Evolutionary conservation across 2,888 invertebrate species (phyloP), one percentile per base, ranked within the genome.

Genomic region (Agonopterix subpropinquella): DNA sequence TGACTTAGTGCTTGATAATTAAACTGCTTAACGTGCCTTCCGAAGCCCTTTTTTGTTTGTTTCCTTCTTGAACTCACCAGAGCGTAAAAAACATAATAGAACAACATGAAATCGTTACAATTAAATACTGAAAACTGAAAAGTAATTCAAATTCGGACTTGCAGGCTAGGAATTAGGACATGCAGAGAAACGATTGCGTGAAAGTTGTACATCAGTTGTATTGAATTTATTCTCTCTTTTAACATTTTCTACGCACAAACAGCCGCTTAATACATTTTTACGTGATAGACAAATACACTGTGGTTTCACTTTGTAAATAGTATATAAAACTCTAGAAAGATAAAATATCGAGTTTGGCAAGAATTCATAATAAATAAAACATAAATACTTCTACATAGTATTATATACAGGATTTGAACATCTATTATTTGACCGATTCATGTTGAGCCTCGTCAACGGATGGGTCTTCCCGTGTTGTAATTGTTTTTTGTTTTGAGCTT

Each of bases 391-490:
- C 93, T 93, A 96, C 96, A 96, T 95, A 74, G 95, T 96, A 90
- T 96, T 96, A 89, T 95, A 96, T 83, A 95, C 94, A 73, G 94
- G 92, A 89, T 95, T 93, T 84, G 94, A 94, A 85, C 91, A 90
- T 86, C 91, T 86, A 79, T 82, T 87, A 76, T 87, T 93, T 91
- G 87, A 92, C 89, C 94, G 92, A 80, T 91, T 92, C 82, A 93
- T 90, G 87, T 93, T 93, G 82, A 97, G 91, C 91, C 94, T 94
- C 69, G 96, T 93, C 72, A 97, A 90, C 61, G 97, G 97, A 90
- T 97, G 97, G 70, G 95, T 96, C 84, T 95, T 96, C 65, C 97
- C 97, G 78, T 96, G 96, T 80, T 97, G 96, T 72, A 93, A 92
- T 82, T 95, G 94, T 82, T 94, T 92, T 80, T 94, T 94, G 64